Evolutionary conservation across 1,140 invertebrate genomes (phyloP).

Genomic region (Aphelenchoides besseyi): DNA sequence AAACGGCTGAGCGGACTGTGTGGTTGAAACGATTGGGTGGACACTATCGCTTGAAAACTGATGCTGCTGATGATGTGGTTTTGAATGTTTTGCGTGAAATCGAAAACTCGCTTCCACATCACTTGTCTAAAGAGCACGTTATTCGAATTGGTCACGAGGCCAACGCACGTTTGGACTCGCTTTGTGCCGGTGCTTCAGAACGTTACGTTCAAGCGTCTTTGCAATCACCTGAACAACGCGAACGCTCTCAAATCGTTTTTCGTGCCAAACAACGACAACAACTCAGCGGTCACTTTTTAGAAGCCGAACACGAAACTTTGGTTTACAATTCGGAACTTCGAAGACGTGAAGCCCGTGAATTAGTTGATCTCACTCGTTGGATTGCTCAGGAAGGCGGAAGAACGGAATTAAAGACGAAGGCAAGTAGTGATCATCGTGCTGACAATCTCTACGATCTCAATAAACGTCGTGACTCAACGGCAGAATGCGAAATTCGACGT

Average conservation of each 20-base stretch:
- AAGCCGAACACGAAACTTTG: conserved; percentile 14
- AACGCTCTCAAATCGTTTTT: conserved; percentile 26
- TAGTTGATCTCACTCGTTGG: conserved; percentile 28
- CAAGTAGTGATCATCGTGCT: conserved; percentile 30
- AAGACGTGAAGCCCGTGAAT: conserved; percentile 24
- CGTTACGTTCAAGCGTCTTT: conserved; percentile 28
- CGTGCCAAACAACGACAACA: conserved; percentile 11
- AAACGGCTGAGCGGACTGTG: conserved; percentile 17
- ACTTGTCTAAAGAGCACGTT: conserved; percentile 18
- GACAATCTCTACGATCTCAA: conserved; percentile 29
- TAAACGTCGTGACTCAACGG: conserved; percentile 25
- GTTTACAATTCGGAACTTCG: conserved; percentile 24
- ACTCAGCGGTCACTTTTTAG: conserved; percentile 21
- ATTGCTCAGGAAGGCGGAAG: conserved; percentile 38
- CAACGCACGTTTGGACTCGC: conserved; percentile 22
- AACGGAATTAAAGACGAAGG: conserved; percentile 36
- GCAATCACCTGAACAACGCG: conserved; percentile 15
- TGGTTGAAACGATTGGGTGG: conserved; percentile 31
- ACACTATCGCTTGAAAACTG: conserved; percentile 30
- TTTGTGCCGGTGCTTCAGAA: conserved; percentile 20
- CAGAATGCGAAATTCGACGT: conserved; percentile 11
- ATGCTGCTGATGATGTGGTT: conserved; percentile 39
- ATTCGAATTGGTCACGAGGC: conserved; percentile 3
- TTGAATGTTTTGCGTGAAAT: conserved; percentile 33
- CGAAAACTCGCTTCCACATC: conserved; percentile 11